Percentiles rank a stretch among this genome's conserved stretches.
Evolutionary conservation across 1,140 invertebrate genomes (phyloP).

Genomic region (Eciton burchellii): DNA sequence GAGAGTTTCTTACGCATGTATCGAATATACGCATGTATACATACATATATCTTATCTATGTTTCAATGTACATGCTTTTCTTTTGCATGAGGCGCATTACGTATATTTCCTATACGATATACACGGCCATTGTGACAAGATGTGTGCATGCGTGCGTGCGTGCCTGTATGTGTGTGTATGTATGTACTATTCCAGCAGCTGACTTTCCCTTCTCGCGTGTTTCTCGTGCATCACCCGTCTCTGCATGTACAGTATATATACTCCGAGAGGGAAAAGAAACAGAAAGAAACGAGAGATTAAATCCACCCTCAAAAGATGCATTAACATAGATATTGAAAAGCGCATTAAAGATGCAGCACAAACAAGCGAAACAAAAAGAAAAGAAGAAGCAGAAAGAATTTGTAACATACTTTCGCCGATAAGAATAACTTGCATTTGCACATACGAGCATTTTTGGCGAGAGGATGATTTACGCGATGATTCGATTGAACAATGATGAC

Average conservation of each 20-base stretch:
- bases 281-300: conserved; percentile 55
- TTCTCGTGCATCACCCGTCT: conserved; percentile 47
- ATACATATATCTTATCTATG: neutral
- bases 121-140: conserved; percentile 22
- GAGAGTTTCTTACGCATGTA: conserved; percentile 48
- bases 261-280: conserved; percentile 44
- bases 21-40: conserved; percentile 2
- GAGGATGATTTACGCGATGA: conserved; percentile 35
- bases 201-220: conserved; percentile 36
- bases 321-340: conserved; percentile 73
- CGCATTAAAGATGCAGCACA: conserved; percentile 76
- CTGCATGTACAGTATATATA: conserved; percentile 49
- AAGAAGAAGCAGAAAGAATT: conserved; percentile 77
- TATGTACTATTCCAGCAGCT: conserved; percentile 58
- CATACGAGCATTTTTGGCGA: conserved; percentile 73
- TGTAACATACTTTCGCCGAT: conserved; percentile 61
- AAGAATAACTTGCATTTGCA: conserved; percentile 73
- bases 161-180: conserved; percentile 41
- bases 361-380: conserved; percentile 79
- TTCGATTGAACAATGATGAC: conserved; percentile 59
- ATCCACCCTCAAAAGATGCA: conserved; percentile 61
- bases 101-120: conserved; percentile 54
- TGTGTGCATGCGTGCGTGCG: conserved; percentile 25
- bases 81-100: conserved; percentile 49
- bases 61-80: conserved; percentile 49